These are phyloP conservation scores for Aspidoscelis tigris DNA, from an alignment of 2,113 vertebrate species.

Conservation along the genomic window DNA sequence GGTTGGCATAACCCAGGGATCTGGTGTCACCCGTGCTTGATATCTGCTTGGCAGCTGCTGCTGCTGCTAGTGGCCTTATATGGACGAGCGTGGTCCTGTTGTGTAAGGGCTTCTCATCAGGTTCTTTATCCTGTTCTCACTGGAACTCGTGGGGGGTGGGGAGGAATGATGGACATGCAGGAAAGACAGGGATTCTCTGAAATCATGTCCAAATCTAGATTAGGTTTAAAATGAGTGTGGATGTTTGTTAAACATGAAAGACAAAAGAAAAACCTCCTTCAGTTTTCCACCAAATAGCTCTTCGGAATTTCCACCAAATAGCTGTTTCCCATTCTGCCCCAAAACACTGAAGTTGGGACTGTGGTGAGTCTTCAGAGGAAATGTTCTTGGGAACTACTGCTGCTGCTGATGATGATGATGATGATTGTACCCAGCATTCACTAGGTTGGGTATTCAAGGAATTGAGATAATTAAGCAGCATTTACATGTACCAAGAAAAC, in stretches of 20 bases:
- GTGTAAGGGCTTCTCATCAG: neutral
- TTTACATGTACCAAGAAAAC: too few relatives aligned
- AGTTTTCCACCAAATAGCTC: neutral
- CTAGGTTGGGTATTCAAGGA: too few relatives aligned
- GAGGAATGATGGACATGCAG: neutral
- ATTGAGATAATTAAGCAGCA: too few relatives aligned
- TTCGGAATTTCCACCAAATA: neutral
- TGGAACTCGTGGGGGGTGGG: neutral
- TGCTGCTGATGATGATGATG: too few relatives aligned
- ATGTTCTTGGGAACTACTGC: neutral
- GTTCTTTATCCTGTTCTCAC: neutral
- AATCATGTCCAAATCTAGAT: neutral
- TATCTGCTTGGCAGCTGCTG: slow-evolving; percentile 9
- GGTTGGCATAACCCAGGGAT: neutral
- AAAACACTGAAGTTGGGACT: neutral
- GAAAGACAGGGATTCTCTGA: neutral
- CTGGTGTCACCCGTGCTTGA: neutral
- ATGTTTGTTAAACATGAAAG: neutral
- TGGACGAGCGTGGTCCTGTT: neutral
- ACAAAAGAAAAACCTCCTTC: neutral
- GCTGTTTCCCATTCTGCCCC: neutral
- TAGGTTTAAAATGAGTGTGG: neutral
- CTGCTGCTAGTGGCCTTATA: neutral
- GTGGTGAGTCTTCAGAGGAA: neutral
- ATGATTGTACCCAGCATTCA: too few relatives aligned